Evolutionary conservation across 2,888 invertebrate species (phyloP).

Genomic region (Catocala sponsa): DNA sequence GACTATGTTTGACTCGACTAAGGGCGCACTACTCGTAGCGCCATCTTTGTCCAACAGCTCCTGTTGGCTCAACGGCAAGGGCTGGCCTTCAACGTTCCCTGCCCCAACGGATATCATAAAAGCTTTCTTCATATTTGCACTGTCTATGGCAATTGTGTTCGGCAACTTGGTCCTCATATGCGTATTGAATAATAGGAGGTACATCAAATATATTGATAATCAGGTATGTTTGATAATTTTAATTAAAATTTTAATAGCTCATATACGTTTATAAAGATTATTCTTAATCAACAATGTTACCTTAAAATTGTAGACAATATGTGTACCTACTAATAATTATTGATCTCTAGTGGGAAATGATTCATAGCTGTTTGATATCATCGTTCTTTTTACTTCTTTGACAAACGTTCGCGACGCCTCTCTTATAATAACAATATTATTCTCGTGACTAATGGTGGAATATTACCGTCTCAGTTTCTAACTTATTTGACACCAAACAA

Average conservation of each 20-base stretch:
- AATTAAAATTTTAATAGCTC: too few relatives aligned
- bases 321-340: too few relatives aligned
- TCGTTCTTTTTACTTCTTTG: background rate
- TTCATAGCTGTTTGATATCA: too few relatives aligned
- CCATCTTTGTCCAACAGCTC: slow-evolving; percentile 95
- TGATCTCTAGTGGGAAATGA: too few relatives aligned
- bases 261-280: too few relatives aligned
- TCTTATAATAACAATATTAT: slow-evolving; percentile 30
- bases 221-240: slow-evolving; percentile 87
- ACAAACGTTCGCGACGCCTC: background rate
- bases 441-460: slow-evolving; percentile 28
- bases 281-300: too few relatives aligned
- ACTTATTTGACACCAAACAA: slow-evolving; percentile 39
- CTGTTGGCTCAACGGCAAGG: slow-evolving; percentile 91
- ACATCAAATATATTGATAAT: slow-evolving; percentile 95
- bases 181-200: slow-evolving; percentile 94
- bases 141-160: slow-evolving; percentile 93
- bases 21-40: slow-evolving; percentile 92
- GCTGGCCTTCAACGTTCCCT: slow-evolving; percentile 89
- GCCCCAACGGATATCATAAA: slow-evolving; percentile 92
- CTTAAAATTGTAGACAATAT: background rate
- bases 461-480: slow-evolving; percentile 32
- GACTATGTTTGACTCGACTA: slow-evolving; percentile 90
- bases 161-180: slow-evolving; percentile 94
- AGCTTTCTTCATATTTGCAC: slow-evolving; percentile 92